phyloP scores from a whole-genome alignment of 2,113 vertebrate species.

The Delphinapterus leucas region DNA sequence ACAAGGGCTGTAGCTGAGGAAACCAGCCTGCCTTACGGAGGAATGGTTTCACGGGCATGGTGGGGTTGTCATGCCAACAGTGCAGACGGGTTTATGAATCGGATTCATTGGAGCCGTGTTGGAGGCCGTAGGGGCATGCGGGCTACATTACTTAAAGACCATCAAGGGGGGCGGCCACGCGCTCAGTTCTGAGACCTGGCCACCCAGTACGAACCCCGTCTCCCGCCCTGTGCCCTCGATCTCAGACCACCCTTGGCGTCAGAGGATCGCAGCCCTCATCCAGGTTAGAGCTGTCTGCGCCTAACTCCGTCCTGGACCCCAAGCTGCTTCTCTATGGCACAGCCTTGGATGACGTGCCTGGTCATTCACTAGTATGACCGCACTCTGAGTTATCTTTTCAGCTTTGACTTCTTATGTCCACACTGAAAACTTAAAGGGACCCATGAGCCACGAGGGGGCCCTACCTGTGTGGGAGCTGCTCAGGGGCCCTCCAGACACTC shows the following conservation, averaged over 20 bases:
- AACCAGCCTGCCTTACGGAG: background rate
- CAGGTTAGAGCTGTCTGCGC: background rate
- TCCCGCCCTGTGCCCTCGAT: background rate
- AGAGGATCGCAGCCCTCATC: background rate
- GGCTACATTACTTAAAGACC: background rate
- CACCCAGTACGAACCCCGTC: background rate
- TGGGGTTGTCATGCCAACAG: background rate
- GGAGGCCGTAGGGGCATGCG: background rate
- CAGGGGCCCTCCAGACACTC: no score
- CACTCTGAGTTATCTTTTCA: background rate
- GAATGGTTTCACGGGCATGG: no score
- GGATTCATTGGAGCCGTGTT: background rate
- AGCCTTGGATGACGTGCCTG: no score
- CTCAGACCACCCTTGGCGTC: background rate
- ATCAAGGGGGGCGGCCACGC: background rate
- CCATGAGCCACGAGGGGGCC: background rate
- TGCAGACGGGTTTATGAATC: background rate
- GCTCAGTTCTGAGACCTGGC: background rate
- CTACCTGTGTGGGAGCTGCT: background rate
- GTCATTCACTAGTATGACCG: no score
- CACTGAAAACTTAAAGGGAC: background rate
- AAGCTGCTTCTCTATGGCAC: background rate
- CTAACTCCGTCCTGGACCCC: background rate
- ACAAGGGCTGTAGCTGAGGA: no score
- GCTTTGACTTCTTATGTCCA: background rate